Conservation (phyloP, 1,140 invertebrate genomes). For the Psix sp. region DNA sequence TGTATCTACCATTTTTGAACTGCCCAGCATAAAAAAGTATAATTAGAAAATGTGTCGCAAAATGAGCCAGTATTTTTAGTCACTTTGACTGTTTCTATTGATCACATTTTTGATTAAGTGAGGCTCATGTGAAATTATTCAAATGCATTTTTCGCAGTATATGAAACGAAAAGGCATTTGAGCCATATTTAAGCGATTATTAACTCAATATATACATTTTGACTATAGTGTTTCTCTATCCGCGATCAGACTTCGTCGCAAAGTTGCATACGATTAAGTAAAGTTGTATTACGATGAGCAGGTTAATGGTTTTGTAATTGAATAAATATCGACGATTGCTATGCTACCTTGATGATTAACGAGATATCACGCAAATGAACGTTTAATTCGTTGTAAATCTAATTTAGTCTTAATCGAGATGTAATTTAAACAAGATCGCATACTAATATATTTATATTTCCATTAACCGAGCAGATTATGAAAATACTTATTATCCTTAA, state of each 20-base stretch:
- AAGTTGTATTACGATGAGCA: constrained; percentile 52
- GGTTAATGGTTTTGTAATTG: constrained; percentile 61
- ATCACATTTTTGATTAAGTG: too few species aligned
- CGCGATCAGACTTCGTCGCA: constrained; percentile 43
- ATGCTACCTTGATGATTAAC: constrained; percentile 57
- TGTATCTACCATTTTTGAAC: too few species aligned
- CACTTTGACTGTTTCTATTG: too few species aligned
- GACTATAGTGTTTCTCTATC: constrained; percentile 36
- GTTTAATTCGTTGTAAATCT: constrained; percentile 56
- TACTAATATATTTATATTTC: constrained; percentile 61
- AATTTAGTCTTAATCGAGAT: constrained; percentile 62
- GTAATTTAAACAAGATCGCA: constrained; percentile 59
- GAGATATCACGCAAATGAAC: constrained; percentile 61
- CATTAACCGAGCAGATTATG: constrained; percentile 52
- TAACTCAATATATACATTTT: constrained; percentile 32
- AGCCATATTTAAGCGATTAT: constrained; percentile 50
- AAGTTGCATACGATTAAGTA: constrained; percentile 49
- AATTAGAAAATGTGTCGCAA: too few species aligned
- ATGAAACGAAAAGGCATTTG: too few species aligned
- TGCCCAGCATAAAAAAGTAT: too few species aligned
- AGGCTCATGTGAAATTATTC: too few species aligned
- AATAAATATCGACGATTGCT: constrained; percentile 60
- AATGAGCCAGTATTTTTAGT: too few species aligned
- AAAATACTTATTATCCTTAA: too few species aligned
- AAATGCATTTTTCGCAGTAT: too few species aligned